phyloP scores from a whole-genome alignment of 2,888 invertebrate genomes.

The Lycophotia porphyrea region DNA sequence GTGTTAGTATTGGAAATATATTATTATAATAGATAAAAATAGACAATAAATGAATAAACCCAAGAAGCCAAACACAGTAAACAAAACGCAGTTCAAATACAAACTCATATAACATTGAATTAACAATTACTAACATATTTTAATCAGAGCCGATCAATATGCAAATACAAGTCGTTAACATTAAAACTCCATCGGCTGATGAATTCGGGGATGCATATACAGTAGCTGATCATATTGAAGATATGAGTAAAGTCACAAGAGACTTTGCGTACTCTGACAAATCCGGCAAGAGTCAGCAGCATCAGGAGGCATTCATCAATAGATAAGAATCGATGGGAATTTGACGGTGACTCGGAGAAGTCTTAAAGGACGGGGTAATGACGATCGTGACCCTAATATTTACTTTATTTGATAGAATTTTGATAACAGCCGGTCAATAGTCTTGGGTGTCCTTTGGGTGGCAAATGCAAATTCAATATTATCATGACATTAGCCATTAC shows the following conservation, averaged over 20 bases:
- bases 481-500: not conserved
- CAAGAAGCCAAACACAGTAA: not conserved
- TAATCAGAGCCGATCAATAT: constrained; percentile 36
- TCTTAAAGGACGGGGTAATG: constrained; percentile 48
- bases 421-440: not conserved
- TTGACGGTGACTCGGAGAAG: constrained; percentile 40
- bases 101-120: constrained; percentile 31
- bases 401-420: constrained; percentile 17
- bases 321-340: constrained; percentile 49
- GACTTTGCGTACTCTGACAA: constrained; percentile 15
- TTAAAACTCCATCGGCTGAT: constrained; percentile 33
- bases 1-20: not conserved
- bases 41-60: not conserved
- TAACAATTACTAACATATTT: constrained; percentile 36
- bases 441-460: not conserved
- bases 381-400: constrained; percentile 44
- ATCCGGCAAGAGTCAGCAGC: constrained; percentile 41
- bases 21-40: not conserved
- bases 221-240: constrained; percentile 18
- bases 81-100: constrained; percentile 21
- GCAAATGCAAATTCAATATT: not conserved
- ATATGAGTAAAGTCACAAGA: constrained; percentile 43
- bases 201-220: constrained; percentile 27
- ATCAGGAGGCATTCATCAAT: constrained; percentile 22
- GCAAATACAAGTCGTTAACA: constrained; percentile 25